Percentiles rank a stretch among this genome's conserved stretches.
Evolutionary conservation across 2,888 invertebrate genomes (phyloP).

Genomic region (Drosophila fungiperda): DNA sequence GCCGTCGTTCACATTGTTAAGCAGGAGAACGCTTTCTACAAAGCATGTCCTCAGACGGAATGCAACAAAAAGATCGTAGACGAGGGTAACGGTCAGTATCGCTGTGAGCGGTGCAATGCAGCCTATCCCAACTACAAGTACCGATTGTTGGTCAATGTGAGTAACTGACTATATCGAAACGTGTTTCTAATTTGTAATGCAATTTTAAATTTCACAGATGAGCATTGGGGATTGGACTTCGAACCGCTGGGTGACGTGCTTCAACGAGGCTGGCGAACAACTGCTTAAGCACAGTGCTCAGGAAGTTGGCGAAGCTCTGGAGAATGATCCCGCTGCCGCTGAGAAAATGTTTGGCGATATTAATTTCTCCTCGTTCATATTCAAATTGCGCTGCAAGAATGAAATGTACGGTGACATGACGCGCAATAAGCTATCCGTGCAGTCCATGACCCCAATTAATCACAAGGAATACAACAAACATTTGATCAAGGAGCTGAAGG

Average conservation of each 20-base stretch:
- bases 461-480: slow-evolving; percentile 91
- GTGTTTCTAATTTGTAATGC: not conserved
- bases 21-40: slow-evolving; percentile 94
- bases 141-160: slow-evolving; percentile 92
- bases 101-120: slow-evolving; percentile 97
- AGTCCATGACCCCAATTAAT: slow-evolving; percentile 90
- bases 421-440: slow-evolving; percentile 91
- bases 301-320: slow-evolving; percentile 91
- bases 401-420: slow-evolving; percentile 91
- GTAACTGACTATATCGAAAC: slow-evolving; percentile 76
- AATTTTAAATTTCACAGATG: slow-evolving; percentile 86
- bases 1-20: slow-evolving; percentile 92
- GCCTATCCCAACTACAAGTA: slow-evolving; percentile 95
- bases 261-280: slow-evolving; percentile 93
- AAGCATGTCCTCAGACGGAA: slow-evolving; percentile 93
- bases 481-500: slow-evolving; percentile 90
- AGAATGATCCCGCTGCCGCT: slow-evolving; percentile 88
- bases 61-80: slow-evolving; percentile 99
- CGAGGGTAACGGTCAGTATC: slow-evolving; percentile 93
- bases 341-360: slow-evolving; percentile 90
- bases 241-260: slow-evolving; percentile 95
- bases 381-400: slow-evolving; percentile 94
- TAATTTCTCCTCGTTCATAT: slow-evolving; percentile 92
- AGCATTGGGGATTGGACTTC: slow-evolving; percentile 95
- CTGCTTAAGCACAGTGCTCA: slow-evolving; percentile 90